These are phyloP conservation scores for Epistrophe eligans DNA, from an alignment of 2,888 invertebrate genomes.

Conservation along the genomic window DNA sequence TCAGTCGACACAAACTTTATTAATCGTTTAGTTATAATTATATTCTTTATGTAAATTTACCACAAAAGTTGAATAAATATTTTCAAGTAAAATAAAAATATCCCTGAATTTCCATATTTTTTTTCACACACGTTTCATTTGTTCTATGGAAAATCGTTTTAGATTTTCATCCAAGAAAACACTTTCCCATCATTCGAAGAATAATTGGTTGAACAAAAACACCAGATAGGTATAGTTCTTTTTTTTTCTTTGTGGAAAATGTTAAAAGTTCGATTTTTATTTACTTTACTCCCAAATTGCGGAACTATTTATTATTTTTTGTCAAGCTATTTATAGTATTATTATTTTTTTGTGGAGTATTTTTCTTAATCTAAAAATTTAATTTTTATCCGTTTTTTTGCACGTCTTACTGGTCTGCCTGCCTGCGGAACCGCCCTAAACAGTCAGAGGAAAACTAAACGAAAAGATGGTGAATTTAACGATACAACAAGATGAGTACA, in stretches of 20 bases:
- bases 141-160: conserved; percentile 32
- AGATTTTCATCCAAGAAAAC: conserved; percentile 31
- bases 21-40: conserved; percentile 21
- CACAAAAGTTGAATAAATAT: background rate
- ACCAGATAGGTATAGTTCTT: conserved; percentile 5
- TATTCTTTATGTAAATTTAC: conserved; percentile 16
- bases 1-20: conserved; percentile 30
- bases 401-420: conserved; percentile 80
- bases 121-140: conserved; percentile 31
- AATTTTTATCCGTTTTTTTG: conserved; percentile 76
- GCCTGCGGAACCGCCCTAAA: conserved; percentile 85
- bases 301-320: conserved; percentile 13
- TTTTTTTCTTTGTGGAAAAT: background rate
- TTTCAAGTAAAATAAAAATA: background rate
- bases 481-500: conserved; percentile 78
- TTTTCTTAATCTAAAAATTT: conserved; percentile 50
- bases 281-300: background rate
- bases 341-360: conserved; percentile 48
- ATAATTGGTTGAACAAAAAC: conserved; percentile 9
- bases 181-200: conserved; percentile 32
- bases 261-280: background rate
- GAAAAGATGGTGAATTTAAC: conserved; percentile 83
- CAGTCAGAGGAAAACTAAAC: conserved; percentile 84
- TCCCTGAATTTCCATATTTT: conserved; percentile 32
- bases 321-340: conserved; percentile 29